A percentile compares a stretch with the other conserved stretches of the same genome.
These are phyloP conservation scores for Hydrophis major DNA, from an alignment of 2,797 vertebrate species.

Conservation along the genomic window DNA sequence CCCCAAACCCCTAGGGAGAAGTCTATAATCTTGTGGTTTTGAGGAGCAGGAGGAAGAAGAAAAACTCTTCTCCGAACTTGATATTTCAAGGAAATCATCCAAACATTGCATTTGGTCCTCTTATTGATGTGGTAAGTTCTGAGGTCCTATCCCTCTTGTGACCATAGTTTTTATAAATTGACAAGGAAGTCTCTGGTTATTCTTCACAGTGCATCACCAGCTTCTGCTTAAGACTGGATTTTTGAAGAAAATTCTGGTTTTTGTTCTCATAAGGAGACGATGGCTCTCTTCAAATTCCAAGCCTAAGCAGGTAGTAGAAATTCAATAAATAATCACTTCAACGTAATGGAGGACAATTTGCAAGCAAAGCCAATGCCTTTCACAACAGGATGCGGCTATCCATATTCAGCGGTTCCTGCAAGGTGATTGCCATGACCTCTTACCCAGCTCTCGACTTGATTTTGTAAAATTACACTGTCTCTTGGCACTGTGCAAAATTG, in stretches of 20 bases:
- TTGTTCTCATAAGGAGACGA: neutral
- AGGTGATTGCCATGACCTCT: neutral
- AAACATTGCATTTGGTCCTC: neutral
- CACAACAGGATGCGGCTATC: neutral
- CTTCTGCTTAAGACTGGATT: neutral
- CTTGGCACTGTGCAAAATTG: neutral
- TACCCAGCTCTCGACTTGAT: neutral
- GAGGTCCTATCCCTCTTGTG: neutral
- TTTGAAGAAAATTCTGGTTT: neutral
- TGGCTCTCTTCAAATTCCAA: neutral
- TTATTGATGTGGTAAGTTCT: neutral
- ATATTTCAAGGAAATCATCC: neutral
- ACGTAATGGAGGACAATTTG: neutral
- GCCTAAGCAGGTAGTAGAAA: neutral
- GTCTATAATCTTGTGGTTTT: neutral
- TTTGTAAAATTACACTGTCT: neutral
- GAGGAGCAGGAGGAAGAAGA: neutral
- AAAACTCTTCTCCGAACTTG: neutral
- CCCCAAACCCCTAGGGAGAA: neutral
- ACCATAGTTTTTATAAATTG: neutral
- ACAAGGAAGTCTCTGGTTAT: neutral
- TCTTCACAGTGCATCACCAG: neutral
- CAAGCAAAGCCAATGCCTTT: neutral
- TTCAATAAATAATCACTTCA: neutral
- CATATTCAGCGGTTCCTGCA: neutral